Evolutionary conservation across 2,113 vertebrate species (phyloP).

Genomic region (Columba janthina): DNA sequence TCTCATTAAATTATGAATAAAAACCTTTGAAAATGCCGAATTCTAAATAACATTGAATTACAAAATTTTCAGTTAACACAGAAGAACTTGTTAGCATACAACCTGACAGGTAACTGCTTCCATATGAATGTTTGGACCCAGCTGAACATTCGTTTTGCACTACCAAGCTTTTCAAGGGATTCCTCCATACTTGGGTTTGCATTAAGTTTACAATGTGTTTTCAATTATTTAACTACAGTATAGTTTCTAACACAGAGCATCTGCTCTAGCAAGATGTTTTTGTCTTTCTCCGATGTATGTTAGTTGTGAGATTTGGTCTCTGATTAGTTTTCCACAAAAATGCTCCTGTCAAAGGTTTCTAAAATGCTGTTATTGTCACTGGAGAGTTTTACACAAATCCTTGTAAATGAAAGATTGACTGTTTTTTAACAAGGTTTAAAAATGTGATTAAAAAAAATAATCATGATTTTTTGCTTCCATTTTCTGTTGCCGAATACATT

Average conservation of each 20-base stretch:
- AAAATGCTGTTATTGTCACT: not conserved
- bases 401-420: not conserved
- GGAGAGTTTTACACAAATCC: not conserved
- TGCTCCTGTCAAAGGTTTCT: not conserved
- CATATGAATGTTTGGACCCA: not conserved
- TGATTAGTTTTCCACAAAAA: constrained; percentile 42
- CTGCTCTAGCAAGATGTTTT: not conserved
- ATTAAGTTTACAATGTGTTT: constrained; percentile 33
- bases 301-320: not conserved
- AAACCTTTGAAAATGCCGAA: not conserved
- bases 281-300: constrained; percentile 1
- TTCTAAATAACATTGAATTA: not conserved
- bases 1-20: not conserved
- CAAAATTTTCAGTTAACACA: not conserved
- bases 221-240: constrained; percentile 9
- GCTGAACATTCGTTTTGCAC: not conserved
- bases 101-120: constrained; percentile 15
- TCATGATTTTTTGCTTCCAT: not conserved
- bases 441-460: not conserved
- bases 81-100: not conserved
- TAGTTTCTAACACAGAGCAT: constrained; percentile 5
- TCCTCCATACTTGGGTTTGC: not conserved
- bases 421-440: not conserved
- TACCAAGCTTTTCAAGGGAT: not conserved
- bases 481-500: not conserved